Evolutionary conservation across 2,888 invertebrate genomes (phyloP).

Genomic region (Xestia sexstrigata): DNA sequence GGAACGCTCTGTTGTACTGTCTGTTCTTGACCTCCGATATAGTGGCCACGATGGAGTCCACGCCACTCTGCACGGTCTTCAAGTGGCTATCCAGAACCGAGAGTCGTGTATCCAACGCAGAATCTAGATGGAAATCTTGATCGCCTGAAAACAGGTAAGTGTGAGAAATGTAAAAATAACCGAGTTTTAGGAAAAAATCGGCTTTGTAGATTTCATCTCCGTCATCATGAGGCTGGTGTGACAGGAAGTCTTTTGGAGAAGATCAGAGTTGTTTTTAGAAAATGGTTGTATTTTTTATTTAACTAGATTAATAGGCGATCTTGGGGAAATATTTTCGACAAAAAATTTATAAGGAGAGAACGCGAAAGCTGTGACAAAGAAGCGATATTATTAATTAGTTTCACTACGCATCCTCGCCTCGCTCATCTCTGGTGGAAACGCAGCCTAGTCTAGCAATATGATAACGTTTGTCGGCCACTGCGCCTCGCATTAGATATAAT

Average conservation of each 20-base stretch:
- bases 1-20: slow-evolving; percentile 71
- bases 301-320: too few relatives aligned
- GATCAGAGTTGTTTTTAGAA: neutral
- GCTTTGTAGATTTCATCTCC: neutral
- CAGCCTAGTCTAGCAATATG: too few relatives aligned
- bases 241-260: neutral
- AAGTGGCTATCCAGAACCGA: slow-evolving; percentile 76
- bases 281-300: too few relatives aligned
- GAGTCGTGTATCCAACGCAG: slow-evolving; percentile 75
- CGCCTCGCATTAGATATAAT: too few relatives aligned
- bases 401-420: too few relatives aligned
- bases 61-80: slow-evolving; percentile 77
- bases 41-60: slow-evolving; percentile 82
- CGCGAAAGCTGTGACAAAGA: too few relatives aligned
- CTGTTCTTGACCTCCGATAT: slow-evolving; percentile 85
- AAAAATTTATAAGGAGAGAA: too few relatives aligned
- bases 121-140: slow-evolving; percentile 72
- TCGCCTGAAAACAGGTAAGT: slow-evolving; percentile 68
- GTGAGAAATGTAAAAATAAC: neutral
- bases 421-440: too few relatives aligned
- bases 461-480: too few relatives aligned
- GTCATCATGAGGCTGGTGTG: neutral
- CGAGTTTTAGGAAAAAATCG: too few relatives aligned
- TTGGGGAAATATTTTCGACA: too few relatives aligned
- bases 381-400: too few relatives aligned